Evolutionary conservation across 2,888 invertebrate species (phyloP).

Genomic region (Epistrophe eligans): DNA sequence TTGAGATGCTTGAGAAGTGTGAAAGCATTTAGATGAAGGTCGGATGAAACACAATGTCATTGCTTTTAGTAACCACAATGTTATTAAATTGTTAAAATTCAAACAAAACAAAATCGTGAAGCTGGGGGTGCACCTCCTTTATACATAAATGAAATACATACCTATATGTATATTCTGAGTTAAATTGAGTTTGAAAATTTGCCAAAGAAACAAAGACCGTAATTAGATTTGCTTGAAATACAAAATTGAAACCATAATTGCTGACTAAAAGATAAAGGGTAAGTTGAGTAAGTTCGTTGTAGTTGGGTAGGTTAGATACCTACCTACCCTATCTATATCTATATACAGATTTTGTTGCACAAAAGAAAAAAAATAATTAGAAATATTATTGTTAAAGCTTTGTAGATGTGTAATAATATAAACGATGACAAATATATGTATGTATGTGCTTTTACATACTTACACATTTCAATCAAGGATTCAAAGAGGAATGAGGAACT

Average conservation of each 20-base stretch:
- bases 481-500: neutral
- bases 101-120: slow-evolving; percentile 23
- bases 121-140: neutral
- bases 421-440: neutral
- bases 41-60: slow-evolving; percentile 71
- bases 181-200: slow-evolving; percentile 57
- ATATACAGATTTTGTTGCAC: neutral
- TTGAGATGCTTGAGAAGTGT: slow-evolving; percentile 44
- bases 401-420: neutral
- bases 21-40: slow-evolving; percentile 70
- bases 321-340: too few species aligned
- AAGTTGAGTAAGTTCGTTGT: neutral
- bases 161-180: neutral
- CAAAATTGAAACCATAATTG: slow-evolving; percentile 60
- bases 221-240: slow-evolving; percentile 65
- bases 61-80: slow-evolving; percentile 68
- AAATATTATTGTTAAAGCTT: neutral
- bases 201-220: slow-evolving; percentile 52
- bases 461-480: neutral
- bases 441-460: neutral
- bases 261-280: slow-evolving; percentile 16
- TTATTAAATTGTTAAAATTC: slow-evolving; percentile 62
- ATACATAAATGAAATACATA: neutral
- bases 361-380: neutral
- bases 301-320: too few species aligned